Conservation (phyloP, 2,888 invertebrate species). For the Ceraclea dissimilis region DNA sequence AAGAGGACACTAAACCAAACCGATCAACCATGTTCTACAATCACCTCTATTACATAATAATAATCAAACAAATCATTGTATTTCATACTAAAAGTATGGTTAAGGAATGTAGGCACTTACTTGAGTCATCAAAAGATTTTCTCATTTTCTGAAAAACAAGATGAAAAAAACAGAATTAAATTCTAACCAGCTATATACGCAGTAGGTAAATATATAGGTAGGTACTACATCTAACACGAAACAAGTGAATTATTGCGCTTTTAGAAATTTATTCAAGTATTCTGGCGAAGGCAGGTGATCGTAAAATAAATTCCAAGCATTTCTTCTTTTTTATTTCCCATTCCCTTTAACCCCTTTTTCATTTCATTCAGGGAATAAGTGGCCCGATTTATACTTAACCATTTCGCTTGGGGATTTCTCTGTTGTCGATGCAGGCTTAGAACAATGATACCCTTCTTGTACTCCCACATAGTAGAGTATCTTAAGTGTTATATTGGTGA, state of each 20-base stretch:
- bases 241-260: background rate
- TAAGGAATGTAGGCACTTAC: too few species aligned
- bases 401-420: background rate
- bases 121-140: too few species aligned
- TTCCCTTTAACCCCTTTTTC: background rate
- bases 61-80: too few species aligned
- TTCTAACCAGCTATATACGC: background rate
- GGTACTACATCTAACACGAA: background rate
- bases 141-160: too few species aligned
- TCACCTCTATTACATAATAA: too few species aligned
- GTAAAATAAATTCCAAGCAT: background rate
- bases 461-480: too few species aligned
- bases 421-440: background rate
- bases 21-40: too few species aligned
- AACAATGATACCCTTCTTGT: too few species aligned
- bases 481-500: too few species aligned
- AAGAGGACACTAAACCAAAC: too few species aligned
- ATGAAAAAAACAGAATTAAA: too few species aligned
- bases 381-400: background rate
- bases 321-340: background rate
- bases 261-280: background rate
- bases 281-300: background rate
- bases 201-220: background rate
- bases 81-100: too few species aligned
- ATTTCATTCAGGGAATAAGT: conserved; percentile 1